phyloP scores from a whole-genome alignment of 2,797 vertebrate species.

The Adelosebastes latens region DNA sequence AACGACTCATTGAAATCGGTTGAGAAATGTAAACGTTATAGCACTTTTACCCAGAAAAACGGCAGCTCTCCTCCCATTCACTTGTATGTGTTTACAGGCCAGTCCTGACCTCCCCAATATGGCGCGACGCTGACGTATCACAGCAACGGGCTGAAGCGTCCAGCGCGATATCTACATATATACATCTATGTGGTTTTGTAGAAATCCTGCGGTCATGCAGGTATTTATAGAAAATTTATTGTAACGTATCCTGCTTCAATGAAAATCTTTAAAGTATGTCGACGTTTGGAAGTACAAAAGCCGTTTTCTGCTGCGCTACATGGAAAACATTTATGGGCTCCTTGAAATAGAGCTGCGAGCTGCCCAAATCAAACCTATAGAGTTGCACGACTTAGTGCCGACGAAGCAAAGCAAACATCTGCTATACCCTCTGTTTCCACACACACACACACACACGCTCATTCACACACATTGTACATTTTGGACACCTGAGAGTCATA shows the following conservation, averaged over 20 bases:
- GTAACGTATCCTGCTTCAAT: neutral
- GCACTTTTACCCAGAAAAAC: too few species aligned
- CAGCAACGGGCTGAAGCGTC: too few species aligned
- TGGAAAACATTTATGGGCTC: conserved; percentile 26
- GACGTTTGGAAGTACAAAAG: neutral
- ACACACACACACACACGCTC: neutral
- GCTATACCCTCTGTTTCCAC: conserved; percentile 53
- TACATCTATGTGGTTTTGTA: neutral
- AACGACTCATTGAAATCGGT: too few species aligned
- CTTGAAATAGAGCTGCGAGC: conserved; percentile 30
- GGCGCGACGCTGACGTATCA: fast-evolving
- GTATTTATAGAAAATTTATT: neutral
- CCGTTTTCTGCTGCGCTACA: conserved; percentile 11
- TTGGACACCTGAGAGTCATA: conserved; percentile 45
- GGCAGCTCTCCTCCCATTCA: too few species aligned
- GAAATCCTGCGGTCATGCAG: neutral
- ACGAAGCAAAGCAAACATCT: conserved; percentile 65
- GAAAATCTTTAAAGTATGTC: neutral
- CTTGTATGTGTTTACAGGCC: too few species aligned
- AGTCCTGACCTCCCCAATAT: too few species aligned
- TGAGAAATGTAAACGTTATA: too few species aligned
- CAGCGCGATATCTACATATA: too few species aligned
- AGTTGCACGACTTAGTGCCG: conserved; percentile 42
- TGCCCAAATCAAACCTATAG: conserved; percentile 36
- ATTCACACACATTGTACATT: conserved; percentile 1